Base-by-base conservation (phyloP, 1,140 invertebrate species). In the Venustaconcha ellipsiformis region DNA sequence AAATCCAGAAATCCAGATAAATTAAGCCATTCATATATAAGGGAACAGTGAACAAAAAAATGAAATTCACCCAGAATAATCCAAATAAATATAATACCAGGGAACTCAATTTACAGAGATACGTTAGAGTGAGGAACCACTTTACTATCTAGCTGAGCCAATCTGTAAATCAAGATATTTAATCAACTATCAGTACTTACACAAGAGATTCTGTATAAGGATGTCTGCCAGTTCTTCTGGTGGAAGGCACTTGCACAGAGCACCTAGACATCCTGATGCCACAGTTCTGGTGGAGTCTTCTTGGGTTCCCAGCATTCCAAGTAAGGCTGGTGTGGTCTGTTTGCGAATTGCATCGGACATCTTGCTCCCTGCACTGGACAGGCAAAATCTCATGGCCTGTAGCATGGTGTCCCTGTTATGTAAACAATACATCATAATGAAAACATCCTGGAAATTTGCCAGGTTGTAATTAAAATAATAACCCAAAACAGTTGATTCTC, bases 231-330 rank as follows among this genome's bases (percentile, higher is more conserved):
- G 91, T 87, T 97, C 95, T 18, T 94, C 93, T 8, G 93, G 89
- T 8, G 93, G 92, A 57, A 98, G 90, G 90, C 93, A 95, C 85
- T 92, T 92, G 81, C 95, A 90, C n/a, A 98, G 90, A 2, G 95
- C 94, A 26, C 97, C 97, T 26, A 97, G 92, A 89, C 96, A 97
- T 55, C 96, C 96, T 26, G 96, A 95, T 8, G 94, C 95, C 56
- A 94, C 93, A 79, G 92, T 92, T 80, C 96, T 92, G 1, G 95
- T 95, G 2, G 93, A 90, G 84, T 98, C 96, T 85, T 98, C 96
- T 6, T 92, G 87, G 86, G 94, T 92, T 26, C 92, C 92, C 67
- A 97, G 91, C 26, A 93, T 88, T 12, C 88, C 88, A n/a, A 92
- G 92, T 17, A 98, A 88, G 18, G 95, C 95, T 2, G 88, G 83